Conservation (phyloP, 2,113 vertebrate genomes). For the Dipodomys stephensi region DNA sequence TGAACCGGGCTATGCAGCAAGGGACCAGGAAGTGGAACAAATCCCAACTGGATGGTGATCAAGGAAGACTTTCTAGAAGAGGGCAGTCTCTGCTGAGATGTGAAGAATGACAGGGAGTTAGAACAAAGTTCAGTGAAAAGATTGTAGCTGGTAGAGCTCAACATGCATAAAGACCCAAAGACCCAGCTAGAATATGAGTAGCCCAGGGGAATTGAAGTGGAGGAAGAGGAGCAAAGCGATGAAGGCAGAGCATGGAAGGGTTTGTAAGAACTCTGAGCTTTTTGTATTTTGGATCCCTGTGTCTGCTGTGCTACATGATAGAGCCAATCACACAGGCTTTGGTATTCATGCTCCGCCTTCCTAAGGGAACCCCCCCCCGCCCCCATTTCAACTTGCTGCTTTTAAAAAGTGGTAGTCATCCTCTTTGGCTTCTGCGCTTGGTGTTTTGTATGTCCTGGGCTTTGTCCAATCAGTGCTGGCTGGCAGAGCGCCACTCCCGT, state of each 20-base stretch:
- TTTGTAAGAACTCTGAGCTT: neutral
- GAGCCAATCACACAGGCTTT: neutral
- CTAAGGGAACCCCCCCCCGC: fast-evolving
- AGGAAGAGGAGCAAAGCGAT: neutral
- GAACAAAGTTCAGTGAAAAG: neutral
- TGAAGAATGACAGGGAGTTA: neutral
- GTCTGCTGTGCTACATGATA: too few relatives aligned
- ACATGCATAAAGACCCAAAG: neutral
- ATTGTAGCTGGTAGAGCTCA: too few relatives aligned
- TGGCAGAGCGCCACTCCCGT: constrained; percentile 61
- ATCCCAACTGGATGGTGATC: neutral
- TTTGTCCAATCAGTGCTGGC: constrained; percentile 72
- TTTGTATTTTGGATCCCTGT: neutral
- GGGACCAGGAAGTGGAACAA: neutral
- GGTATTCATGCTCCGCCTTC: neutral
- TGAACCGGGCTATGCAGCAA: neutral
- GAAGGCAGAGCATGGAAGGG: neutral
- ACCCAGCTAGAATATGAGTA: fast-evolving
- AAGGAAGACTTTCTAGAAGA: constrained; percentile 47
- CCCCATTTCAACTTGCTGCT: constrained; percentile 26
- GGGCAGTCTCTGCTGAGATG: neutral
- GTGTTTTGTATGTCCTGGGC: neutral
- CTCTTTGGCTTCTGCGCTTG: neutral
- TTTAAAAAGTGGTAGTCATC: neutral
- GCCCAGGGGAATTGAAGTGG: neutral